A percentile compares a stretch with the other conserved stretches of the same genome.
These are phyloP conservation scores for Phocoena phocoena DNA, from an alignment of 2,113 vertebrate genomes.

Conservation along the genomic window DNA sequence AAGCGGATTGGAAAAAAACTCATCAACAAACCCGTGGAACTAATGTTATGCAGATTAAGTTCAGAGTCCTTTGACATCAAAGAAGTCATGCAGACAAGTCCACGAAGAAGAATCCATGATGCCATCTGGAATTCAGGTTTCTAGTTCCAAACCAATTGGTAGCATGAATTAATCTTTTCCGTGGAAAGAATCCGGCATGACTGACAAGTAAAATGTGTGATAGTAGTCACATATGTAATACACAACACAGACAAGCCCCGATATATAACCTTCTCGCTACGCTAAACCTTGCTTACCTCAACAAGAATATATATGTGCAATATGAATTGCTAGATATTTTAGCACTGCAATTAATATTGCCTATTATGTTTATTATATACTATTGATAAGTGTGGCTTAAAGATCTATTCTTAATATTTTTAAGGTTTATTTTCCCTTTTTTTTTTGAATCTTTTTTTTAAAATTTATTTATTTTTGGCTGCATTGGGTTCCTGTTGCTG, in stretches of 20 bases:
- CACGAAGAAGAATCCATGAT: constrained; percentile 62
- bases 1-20: constrained; percentile 69
- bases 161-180: constrained; percentile 47
- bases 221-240: not conserved
- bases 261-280: not conserved
- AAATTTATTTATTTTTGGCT: too few species aligned
- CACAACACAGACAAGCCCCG: not conserved
- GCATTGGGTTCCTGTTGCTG: too few species aligned
- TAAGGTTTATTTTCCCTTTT: not conserved
- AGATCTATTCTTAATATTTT: not conserved
- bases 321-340: not conserved
- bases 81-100: constrained; percentile 65
- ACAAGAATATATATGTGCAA: not conserved
- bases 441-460: too few species aligned
- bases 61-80: constrained; percentile 74
- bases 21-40: constrained; percentile 61
- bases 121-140: constrained; percentile 71
- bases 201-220: constrained; percentile 34
- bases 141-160: constrained; percentile 42
- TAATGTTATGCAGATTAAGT: constrained; percentile 64
- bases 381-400: not conserved
- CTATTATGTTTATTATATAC: not conserved
- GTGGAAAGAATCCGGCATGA: not conserved
- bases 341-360: not conserved
- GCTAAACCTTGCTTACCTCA: not conserved